Evolutionary conservation across 2,888 invertebrate species (phyloP).

Genomic region (Opisthograptis luteolata): DNA sequence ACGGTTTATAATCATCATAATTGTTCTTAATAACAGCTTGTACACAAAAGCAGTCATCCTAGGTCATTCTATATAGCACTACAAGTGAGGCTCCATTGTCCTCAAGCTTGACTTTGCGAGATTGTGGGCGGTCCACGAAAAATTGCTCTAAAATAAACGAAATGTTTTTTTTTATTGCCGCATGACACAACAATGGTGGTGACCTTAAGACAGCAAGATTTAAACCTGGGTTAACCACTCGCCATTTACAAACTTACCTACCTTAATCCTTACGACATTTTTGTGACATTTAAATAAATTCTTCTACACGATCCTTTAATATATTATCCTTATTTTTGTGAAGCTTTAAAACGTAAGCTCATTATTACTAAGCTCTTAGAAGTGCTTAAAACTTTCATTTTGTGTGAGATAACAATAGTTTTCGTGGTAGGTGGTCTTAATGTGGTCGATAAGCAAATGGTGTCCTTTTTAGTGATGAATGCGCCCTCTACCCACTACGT

Average conservation of each 20-base stretch:
- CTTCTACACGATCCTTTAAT: constrained; percentile 35
- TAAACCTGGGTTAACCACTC: constrained; percentile 52
- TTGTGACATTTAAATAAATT: constrained; percentile 36
- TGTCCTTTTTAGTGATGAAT: constrained; percentile 45
- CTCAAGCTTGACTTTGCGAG: constrained; percentile 34
- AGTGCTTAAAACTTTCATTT: constrained; percentile 35
- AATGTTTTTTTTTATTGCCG: constrained; percentile 73
- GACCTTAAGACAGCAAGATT: constrained; percentile 69
- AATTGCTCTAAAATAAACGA: constrained; percentile 77
- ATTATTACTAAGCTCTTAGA: constrained; percentile 34
- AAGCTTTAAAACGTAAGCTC: constrained; percentile 19
- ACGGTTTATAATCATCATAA: constrained; percentile 3
- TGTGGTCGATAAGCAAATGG: constrained; percentile 50
- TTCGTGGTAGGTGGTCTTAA: constrained; percentile 58
- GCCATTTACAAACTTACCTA: constrained; percentile 52
- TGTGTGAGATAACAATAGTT: constrained; percentile 44
- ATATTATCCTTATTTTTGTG: constrained; percentile 29
- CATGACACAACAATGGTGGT: constrained; percentile 76
- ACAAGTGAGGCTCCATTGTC: constrained; percentile 15
- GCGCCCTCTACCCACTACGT: constrained; percentile 29
- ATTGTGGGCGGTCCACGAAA: constrained; percentile 63
- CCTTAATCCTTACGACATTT: constrained; percentile 41
- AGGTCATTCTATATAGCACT: constrained; percentile 14
- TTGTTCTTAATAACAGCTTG: constrained; percentile 6
- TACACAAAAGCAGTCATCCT: neutral